These are phyloP conservation scores for Chloromyia formosa DNA, from an alignment of 2,888 invertebrate species.

Conservation along the genomic window DNA sequence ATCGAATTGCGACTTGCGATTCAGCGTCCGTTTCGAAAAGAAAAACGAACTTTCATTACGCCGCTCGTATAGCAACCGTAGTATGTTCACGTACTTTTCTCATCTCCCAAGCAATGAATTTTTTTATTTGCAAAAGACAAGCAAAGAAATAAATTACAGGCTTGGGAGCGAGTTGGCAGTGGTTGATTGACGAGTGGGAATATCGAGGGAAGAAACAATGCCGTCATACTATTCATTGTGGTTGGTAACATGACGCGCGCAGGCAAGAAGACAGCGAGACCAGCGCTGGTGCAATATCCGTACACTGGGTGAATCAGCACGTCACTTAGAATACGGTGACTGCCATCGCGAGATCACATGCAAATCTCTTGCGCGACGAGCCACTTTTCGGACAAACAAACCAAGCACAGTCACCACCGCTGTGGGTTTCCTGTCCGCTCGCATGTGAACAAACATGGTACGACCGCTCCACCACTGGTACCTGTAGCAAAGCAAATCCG, in stretches of 20 bases:
- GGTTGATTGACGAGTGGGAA: conserved; percentile 15
- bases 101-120: background rate
- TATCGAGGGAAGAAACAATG: conserved; percentile 11
- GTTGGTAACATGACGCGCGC: too few species aligned
- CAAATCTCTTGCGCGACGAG: background rate
- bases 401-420: background rate
- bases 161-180: background rate
- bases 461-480: background rate
- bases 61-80: background rate
- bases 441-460: too few species aligned
- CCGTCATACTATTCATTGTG: conserved; percentile 4
- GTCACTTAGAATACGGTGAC: background rate
- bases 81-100: conserved; percentile 26
- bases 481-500: background rate
- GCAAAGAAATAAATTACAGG: conserved; percentile 10
- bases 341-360: background rate
- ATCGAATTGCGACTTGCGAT: conserved; percentile 8
- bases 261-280: too few species aligned
- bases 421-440: too few species aligned
- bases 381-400: background rate
- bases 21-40: background rate
- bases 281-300: background rate
- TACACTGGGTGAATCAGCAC: background rate
- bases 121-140: background rate
- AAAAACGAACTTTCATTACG: conserved; percentile 29